Base-by-base conservation (phyloP, 2,797 vertebrate species). In the Falco berigora region DNA sequence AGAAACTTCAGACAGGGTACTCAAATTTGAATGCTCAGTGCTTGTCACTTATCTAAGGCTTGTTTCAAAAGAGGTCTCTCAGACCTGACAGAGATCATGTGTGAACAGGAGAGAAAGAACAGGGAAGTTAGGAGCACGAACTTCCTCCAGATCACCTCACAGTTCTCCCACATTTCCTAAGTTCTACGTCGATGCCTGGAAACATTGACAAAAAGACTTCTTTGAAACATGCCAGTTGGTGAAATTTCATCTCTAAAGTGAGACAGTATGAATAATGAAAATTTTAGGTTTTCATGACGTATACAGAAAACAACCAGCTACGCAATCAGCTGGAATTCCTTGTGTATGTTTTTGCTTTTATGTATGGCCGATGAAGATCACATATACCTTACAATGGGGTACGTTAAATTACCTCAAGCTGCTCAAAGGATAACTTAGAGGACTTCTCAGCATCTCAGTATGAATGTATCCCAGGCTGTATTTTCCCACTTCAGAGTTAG, bases 51-150 rank as follows among this genome's bases (percentile, higher is more conserved):
- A 92, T 90, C 88, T 93, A 79, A 86, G 69, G 81, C 72, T 77
- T 90, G 86, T 94, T 94, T 96, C 89, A 83, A 94, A 88, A 92
- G 86, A 92, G 81, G 53, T 91, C 81, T 92, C 75, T 77, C 5
- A 86, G 58, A 64, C 17, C 66, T 94, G 84, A 72, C 18, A 72
- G 61, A 68, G 12, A 36, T 58, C 34, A 42, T 68, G 9, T 22
- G 38, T 46, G 61, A 77, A 75, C 84, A 91, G 64, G 42, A 91
- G 56, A 73, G 59, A 63, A 86, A 53, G 67, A 92, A 63, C 2
- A 75, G 55, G 62, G 25, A 86, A 82, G 17, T 64, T 21, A 77
- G 46, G 34, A 82, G 40, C 22, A 86, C 23, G 34, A 91, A 77
- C 38, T 88, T 88, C 88, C 72, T 92, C 53, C 72, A 80, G 25